Conservation (phyloP, 2,888 invertebrate species). For the Hirudinaria manillensis region DNA sequence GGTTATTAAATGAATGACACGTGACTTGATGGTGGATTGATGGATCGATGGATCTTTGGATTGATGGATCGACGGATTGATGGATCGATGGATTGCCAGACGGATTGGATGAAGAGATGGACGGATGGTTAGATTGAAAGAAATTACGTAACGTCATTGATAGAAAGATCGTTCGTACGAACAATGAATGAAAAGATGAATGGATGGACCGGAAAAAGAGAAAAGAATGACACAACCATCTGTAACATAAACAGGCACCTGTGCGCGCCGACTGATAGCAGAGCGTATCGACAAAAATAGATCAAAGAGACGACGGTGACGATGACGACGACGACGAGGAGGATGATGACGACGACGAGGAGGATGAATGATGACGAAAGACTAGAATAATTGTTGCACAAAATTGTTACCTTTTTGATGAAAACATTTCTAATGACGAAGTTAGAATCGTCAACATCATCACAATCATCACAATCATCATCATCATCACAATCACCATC, state of each 20-base stretch:
- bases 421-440: neutral
- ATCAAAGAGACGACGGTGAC: neutral
- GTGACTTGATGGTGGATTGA: slow-evolving; percentile 1
- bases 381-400: neutral
- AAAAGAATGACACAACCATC: neutral
- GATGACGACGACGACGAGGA: neutral
- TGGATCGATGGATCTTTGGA: neutral
- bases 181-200: slow-evolving; percentile 7
- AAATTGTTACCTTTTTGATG: neutral
- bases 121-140: neutral
- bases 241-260: neutral
- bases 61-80: neutral
- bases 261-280: too few species aligned
- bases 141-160: too few species aligned
- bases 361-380: too few species aligned
- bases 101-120: neutral
- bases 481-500: neutral
- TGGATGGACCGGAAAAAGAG: neutral
- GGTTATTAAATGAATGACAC: neutral
- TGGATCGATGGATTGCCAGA: neutral
- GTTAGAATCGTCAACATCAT: neutral
- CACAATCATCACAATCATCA: slow-evolving; percentile 20
- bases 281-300: too few species aligned
- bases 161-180: neutral
- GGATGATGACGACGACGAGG: neutral